phyloP scores from a whole-genome alignment of 2,888 invertebrate species.

The Chymomyza amoena region DNA sequence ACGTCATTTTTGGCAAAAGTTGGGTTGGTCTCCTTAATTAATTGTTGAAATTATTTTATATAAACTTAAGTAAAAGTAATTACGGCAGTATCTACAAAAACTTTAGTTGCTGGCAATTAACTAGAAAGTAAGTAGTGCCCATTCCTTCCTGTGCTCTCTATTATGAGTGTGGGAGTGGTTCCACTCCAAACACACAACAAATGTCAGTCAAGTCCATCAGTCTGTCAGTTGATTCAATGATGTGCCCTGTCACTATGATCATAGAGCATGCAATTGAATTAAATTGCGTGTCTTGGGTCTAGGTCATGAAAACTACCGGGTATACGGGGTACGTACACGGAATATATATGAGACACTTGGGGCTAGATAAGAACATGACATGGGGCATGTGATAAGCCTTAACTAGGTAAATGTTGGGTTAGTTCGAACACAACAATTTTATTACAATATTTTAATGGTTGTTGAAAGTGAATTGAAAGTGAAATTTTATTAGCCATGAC shows the following conservation, averaged over 20 bases:
- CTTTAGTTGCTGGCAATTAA: constrained; percentile 4
- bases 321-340: background rate
- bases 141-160: background rate
- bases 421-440: background rate
- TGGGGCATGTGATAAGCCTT: background rate
- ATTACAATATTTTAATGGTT: background rate
- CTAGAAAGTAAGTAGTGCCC: background rate
- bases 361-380: background rate
- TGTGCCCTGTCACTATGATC: constrained; percentile 3
- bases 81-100: constrained; percentile 12
- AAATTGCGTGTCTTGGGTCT: background rate
- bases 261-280: background rate
- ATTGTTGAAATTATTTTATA: constrained; percentile 23
- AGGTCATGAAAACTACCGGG: background rate
- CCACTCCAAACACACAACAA: background rate
- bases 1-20: background rate
- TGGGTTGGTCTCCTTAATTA: constrained; percentile 24
- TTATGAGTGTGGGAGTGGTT: background rate
- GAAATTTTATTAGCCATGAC: no score
- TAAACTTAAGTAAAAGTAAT: constrained; percentile 30
- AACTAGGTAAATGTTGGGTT: background rate
- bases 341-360: background rate
- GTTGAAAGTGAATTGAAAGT: no score
- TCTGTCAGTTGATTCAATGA: constrained; percentile 21
- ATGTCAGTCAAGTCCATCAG: background rate